Base-by-base conservation (phyloP, 2,797 vertebrate genomes). In the Enteromius thamalakanensis region DNA sequence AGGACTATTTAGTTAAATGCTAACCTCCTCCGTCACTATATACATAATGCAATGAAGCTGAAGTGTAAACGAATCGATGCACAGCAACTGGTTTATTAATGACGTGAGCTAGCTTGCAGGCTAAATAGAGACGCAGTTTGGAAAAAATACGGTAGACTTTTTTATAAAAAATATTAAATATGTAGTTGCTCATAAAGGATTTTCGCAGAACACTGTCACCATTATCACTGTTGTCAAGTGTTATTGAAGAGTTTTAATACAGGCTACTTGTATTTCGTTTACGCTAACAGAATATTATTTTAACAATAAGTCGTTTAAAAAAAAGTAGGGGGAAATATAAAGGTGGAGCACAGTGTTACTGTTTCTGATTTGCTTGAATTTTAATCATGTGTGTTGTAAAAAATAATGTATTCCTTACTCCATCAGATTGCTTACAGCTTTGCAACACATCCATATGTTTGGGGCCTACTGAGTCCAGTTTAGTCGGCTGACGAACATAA, bases 11-110 rank as follows among this genome's bases (percentile, higher is more conserved):
- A 11, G 74, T 42, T 60, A 19, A 42, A 76, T 11, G n/a, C 53
- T 19, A 58, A 60, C 80, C 94, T 95, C 82, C 96, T 94, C 81
- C 94, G 95, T 82, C 96, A 96, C 83, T 71, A 5, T 1, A 47
- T 7, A 26, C 42, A 34, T 19, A 65, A 17, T 4, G 34, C 65
- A 34, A 64, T 29, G 23, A 26, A 60, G 55, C 17, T 62, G n/a
- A 15, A 64, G 58, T 21, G 58, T 77, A 64, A 77, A 77, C 58
- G 29, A 65, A 45, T 47, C 76, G 34, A 58, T 62, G n/a, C 74
- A 47, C 17, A 12, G 23, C 53, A 26, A 76, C 53, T 29, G 10
- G 34, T 60, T 76, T 58, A 40, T 26, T 42, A 76, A 76, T 60
- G 53, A 40, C 2, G 12, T 40, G 75, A 60, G 55, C 75, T 77